Conservation (phyloP, 2,888 invertebrate genomes). For the Amblyjoppa proteus region DNA sequence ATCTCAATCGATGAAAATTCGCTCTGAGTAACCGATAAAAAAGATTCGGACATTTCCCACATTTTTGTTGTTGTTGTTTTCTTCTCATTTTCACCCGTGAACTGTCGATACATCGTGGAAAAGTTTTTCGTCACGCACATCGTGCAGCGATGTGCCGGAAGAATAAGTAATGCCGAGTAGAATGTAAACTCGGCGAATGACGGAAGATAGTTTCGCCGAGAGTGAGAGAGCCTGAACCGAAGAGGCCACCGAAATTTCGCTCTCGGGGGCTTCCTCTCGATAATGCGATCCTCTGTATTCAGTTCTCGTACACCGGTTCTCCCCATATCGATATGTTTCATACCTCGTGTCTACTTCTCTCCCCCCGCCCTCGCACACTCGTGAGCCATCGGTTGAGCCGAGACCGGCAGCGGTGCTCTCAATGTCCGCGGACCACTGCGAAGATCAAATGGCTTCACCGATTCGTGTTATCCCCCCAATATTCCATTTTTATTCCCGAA, state of each 20-base stretch:
- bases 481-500: conserved; percentile 84
- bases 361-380: conserved; percentile 68
- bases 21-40: background rate
- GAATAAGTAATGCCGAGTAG: conserved; percentile 61
- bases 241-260: conserved; percentile 23
- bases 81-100: background rate
- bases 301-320: conserved; percentile 79
- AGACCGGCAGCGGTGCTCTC: conserved; percentile 17
- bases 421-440: conserved; percentile 73
- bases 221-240: conserved; percentile 29
- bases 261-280: conserved; percentile 75
- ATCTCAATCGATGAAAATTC: background rate
- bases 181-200: conserved; percentile 69
- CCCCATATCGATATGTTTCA: conserved; percentile 84
- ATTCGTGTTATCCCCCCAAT: conserved; percentile 84
- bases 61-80: background rate
- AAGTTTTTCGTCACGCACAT: conserved; percentile 57
- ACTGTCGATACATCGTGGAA: conserved; percentile 48
- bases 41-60: background rate
- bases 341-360: conserved; percentile 69
- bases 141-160: conserved; percentile 20
- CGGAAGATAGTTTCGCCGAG: conserved; percentile 65
- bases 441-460: conserved; percentile 85
- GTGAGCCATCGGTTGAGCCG: conserved; percentile 19
- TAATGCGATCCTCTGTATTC: conserved; percentile 85